A percentile compares a stretch with the other conserved stretches of the same genome.
Conservation (phyloP, 1,140 invertebrate genomes). For the Ctenoplectra terminalis region DNA sequence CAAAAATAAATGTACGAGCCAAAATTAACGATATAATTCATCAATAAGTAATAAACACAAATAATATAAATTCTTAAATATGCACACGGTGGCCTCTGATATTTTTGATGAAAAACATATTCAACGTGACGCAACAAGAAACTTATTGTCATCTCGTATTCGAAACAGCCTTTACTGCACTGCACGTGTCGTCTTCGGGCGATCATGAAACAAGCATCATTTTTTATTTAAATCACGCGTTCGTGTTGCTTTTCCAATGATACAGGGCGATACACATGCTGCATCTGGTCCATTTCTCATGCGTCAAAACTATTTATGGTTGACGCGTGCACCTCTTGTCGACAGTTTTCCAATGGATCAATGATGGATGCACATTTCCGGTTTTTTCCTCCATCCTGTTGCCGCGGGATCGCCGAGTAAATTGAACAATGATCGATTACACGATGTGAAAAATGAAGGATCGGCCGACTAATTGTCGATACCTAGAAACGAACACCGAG, state of each 20-base stretch:
- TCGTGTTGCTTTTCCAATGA: conserved; percentile 32
- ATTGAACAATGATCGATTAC: conserved; percentile 72
- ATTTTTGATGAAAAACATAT: too few relatives aligned
- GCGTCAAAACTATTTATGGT: conserved; percentile 69
- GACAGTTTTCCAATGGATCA: conserved; percentile 70
- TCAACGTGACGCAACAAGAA: too few relatives aligned
- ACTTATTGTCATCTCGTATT: not conserved
- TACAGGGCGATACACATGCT: conserved; percentile 47
- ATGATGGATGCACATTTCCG: conserved; percentile 69
- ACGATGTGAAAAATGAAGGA: conserved; percentile 65
- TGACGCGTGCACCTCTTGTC: conserved; percentile 57
- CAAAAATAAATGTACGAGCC: too few relatives aligned
- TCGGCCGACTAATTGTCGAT: conserved; percentile 60
- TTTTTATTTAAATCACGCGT: conserved; percentile 40
- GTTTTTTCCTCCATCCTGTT: conserved; percentile 36
- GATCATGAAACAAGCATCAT: not conserved
- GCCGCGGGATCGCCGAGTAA: conserved; percentile 56
- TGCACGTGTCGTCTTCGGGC: not conserved
- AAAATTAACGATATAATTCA: too few relatives aligned
- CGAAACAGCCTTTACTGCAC: not conserved
- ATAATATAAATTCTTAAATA: too few relatives aligned
- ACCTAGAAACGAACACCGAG: conserved; percentile 49
- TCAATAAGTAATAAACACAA: too few relatives aligned
- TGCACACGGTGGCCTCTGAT: too few relatives aligned
- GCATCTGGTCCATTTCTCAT: conserved; percentile 64